Evolutionary conservation across 2,888 invertebrate species (phyloP), one percentile per base, ranked within the genome.

Genomic region (Stratiomys singularior): DNA sequence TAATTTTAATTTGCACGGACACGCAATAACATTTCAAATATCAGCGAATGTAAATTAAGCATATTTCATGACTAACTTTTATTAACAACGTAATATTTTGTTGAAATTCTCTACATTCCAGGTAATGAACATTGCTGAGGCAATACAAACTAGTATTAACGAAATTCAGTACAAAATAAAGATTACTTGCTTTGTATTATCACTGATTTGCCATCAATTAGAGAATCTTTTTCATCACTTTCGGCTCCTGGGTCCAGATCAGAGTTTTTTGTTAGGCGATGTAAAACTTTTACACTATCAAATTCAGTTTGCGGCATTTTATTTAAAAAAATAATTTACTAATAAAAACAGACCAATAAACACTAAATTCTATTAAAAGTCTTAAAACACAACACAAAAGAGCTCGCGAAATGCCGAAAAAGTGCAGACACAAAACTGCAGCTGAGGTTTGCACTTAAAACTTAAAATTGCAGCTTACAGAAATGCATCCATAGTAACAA

Each of bases 171-270:
- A 5, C 5, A 5, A 37, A 37, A 37, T 37, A 3, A 37, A 37
- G 9, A 37, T 5, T 37, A 47, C 69, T 25, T 46, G 21, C 69
- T n/a, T 69, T 69, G n/a, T 27, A 69, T 23, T 13, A 69, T 25
- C 5, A 69, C 47, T 1, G 25, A 15, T 47, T 69, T 69, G 1
- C 69, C 69, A 47, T 69, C 46, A 27, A 69, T 69, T 1, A 69
- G 69, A 11, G 1, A 23, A 9, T 69, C 47, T 11, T 25, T 9
- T 25, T 69, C 69, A 25, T 46, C 69, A 47, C 69, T 69, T 23
- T 69, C 69, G 1, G 27, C 47, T 3, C 23, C 21, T 9, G 67
- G 67, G n/a, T 69, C 69, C 21, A 47, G 13, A n/a, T 47, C 47
- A 23, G 21, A 60, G 7, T 60, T 23, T 7, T 11, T 5, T 15